Percentiles rank a stretch among this genome's conserved stretches.
These are phyloP conservation scores for Alectoris magna DNA, from an alignment of 2,797 vertebrate genomes.

Conservation along the genomic window DNA sequence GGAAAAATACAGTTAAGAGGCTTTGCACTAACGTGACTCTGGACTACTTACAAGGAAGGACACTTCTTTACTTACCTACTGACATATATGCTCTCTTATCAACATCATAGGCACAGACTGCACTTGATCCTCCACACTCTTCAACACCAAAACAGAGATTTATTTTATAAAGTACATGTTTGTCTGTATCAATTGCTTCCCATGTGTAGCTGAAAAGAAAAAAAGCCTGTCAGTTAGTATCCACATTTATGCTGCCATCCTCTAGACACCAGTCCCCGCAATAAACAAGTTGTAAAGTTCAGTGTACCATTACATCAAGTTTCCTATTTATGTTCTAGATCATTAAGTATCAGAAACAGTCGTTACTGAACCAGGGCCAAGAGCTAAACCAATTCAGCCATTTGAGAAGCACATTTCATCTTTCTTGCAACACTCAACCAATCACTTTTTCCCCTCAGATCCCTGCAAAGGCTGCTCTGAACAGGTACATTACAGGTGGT, in stretches of 20 bases:
- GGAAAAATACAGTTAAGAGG: neutral
- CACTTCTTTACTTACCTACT: constrained; percentile 86
- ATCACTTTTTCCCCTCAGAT: neutral
- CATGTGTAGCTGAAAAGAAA: constrained; percentile 87
- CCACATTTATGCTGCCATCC: neutral
- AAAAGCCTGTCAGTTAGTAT: neutral
- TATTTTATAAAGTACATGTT: constrained; percentile 84
- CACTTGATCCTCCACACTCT: constrained; percentile 78
- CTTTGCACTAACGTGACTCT: neutral
- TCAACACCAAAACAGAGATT: constrained; percentile 82
- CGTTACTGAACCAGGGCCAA: neutral
- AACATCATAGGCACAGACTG: constrained; percentile 82
- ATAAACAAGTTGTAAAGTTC: neutral
- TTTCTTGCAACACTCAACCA: neutral
- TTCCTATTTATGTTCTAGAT: neutral
- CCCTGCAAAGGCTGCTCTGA: neutral
- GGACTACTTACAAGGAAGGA: neutral
- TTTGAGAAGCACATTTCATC: rapidly evolving
- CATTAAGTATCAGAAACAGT: neutral
- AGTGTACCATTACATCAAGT: neutral
- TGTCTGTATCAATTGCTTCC: constrained; percentile 90
- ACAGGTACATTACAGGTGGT: neutral
- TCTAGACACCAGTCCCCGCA: neutral
- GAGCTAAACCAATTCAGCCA: neutral
- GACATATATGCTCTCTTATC: constrained; percentile 35